These are phyloP conservation scores for Apteryx mantelli DNA, from an alignment of 2,113 vertebrate species.

Conservation along the genomic window DNA sequence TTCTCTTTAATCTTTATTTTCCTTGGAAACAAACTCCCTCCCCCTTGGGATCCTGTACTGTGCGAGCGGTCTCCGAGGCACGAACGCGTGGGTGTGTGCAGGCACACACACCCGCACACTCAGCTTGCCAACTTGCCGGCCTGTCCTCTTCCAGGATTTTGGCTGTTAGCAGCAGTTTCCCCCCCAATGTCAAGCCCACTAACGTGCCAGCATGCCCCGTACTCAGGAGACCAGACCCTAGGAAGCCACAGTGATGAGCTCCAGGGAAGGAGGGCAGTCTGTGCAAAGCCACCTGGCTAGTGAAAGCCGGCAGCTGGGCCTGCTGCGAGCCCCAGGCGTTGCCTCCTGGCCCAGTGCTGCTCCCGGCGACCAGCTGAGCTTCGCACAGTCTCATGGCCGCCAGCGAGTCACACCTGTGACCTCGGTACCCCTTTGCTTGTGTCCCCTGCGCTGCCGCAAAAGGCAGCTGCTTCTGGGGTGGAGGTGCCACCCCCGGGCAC, in stretches of 20 bases:
- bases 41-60: neutral
- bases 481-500: neutral
- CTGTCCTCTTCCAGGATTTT: neutral
- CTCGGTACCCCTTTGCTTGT: neutral
- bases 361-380: neutral
- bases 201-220: neutral
- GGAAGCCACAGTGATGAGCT: too few relatives aligned
- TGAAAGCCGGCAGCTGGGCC: too few relatives aligned
- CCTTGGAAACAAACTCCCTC: constrained; percentile 20
- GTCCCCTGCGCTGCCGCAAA: neutral
- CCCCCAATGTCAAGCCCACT: rapidly evolving
- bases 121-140: rapidly evolving
- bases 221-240: too few relatives aligned
- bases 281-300: too few relatives aligned
- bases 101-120: neutral
- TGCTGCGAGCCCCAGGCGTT: neutral
- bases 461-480: neutral
- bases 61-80: rapidly evolving
- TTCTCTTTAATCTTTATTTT: constrained; percentile 60
- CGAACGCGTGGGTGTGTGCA: rapidly evolving
- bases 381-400: neutral
- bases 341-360: neutral
- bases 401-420: too few relatives aligned
- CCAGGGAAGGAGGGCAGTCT: too few relatives aligned
- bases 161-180: neutral